phyloP scores from a whole-genome alignment of 2,797 vertebrate species.

The Heterohyrax brucei region DNA sequence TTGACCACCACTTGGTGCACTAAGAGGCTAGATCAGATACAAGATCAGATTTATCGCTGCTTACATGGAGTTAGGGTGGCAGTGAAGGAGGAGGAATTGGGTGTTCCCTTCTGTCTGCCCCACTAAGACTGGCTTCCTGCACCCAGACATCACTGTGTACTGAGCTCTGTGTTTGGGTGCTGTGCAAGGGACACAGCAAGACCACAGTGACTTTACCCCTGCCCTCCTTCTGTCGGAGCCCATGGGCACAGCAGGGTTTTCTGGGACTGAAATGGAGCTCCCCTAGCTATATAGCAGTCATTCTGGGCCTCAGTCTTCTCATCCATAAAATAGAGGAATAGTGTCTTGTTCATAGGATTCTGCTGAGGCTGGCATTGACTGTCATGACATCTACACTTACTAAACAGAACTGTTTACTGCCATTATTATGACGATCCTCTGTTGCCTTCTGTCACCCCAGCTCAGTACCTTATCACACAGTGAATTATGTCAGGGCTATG shows the following conservation, averaged over 20 bases:
- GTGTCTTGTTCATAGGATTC: neutral
- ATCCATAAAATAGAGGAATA: neutral
- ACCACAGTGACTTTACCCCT: no score
- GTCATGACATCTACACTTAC: neutral
- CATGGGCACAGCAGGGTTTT: neutral
- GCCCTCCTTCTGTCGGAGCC: neutral
- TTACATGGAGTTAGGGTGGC: neutral
- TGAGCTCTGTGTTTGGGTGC: neutral
- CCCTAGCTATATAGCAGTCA: neutral
- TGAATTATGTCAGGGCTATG: neutral
- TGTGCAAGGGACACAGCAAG: neutral
- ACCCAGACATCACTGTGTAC: neutral
- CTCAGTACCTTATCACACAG: neutral
- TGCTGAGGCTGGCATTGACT: neutral
- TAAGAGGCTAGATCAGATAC: neutral
- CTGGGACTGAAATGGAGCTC: neutral
- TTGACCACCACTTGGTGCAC: neutral
- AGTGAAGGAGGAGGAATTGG: neutral
- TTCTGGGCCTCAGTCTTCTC: neutral
- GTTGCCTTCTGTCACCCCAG: neutral
- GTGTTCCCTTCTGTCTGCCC: neutral
- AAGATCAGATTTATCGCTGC: neutral
- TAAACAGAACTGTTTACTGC: neutral
- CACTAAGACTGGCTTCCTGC: neutral
- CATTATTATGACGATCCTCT: neutral